phyloP scores from a whole-genome alignment of 2,797 vertebrate genomes.

The Urocyon cinereoargenteus region DNA sequence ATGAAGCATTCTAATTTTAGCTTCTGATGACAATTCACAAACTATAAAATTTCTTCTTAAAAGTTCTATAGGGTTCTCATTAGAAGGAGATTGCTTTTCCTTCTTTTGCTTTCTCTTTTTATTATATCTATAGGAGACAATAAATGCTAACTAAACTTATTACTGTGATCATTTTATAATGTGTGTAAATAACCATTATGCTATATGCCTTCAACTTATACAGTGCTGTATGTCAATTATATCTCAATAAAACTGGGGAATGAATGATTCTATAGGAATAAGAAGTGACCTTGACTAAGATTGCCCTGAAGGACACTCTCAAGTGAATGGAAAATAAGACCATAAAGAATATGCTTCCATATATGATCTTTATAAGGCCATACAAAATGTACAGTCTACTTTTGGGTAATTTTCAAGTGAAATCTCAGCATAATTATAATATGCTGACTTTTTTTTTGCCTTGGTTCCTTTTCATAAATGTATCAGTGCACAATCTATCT shows the following conservation, averaged over 20 bases:
- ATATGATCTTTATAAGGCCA: neutral
- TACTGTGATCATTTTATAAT: neutral
- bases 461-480: neutral
- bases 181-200: neutral
- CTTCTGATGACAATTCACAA: neutral
- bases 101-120: neutral
- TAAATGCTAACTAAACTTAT: neutral
- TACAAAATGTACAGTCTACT: neutral
- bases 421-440: slow-evolving; percentile 6
- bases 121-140: neutral
- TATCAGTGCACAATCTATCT: neutral
- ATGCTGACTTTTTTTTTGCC: neutral
- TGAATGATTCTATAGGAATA: neutral
- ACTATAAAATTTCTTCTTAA: neutral
- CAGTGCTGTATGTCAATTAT: neutral
- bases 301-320: neutral
- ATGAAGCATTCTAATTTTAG: slow-evolving; percentile 55
- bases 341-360: neutral
- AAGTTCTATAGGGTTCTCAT: neutral
- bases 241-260: neutral
- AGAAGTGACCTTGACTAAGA: slow-evolving; percentile 13
- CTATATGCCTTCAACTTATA: neutral
- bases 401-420: slow-evolving; percentile 44
- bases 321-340: neutral
- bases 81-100: neutral